Percentiles rank a stretch among this genome's conserved stretches.
Conservation (phyloP, 2,888 invertebrate genomes). For the Capitulum mitella region DNA sequence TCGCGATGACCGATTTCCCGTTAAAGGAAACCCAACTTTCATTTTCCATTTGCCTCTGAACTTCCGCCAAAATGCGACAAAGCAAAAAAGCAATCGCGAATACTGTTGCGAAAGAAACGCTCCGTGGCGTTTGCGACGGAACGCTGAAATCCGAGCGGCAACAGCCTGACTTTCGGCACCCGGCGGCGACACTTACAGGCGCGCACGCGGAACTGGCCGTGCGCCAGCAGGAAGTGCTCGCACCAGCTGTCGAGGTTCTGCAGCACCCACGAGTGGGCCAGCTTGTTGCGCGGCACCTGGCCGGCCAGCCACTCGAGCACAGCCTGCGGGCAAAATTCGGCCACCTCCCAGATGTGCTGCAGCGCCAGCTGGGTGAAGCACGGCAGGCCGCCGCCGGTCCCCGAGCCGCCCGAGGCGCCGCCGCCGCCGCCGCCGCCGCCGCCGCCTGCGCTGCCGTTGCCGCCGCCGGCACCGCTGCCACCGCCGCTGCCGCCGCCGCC, state of each 20-base stretch:
- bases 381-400: slow-evolving; percentile 56
- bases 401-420: background rate
- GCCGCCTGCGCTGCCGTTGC: background rate
- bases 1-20: too few species aligned
- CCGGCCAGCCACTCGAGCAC: slow-evolving; percentile 38
- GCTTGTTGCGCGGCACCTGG: slow-evolving; percentile 67
- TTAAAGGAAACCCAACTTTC: too few species aligned
- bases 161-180: background rate
- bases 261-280: slow-evolving; percentile 86
- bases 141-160: too few species aligned
- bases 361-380: slow-evolving; percentile 84
- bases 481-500: background rate
- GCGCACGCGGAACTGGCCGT: slow-evolving; percentile 76
- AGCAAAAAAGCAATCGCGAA: too few species aligned
- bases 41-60: too few species aligned
- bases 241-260: slow-evolving; percentile 86
- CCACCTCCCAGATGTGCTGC: slow-evolving; percentile 71
- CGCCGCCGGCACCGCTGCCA: background rate
- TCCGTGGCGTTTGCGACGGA: too few species aligned
- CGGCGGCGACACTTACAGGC: slow-evolving; percentile 53
- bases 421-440: background rate
- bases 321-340: slow-evolving; percentile 49
- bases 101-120: too few species aligned
- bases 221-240: slow-evolving; percentile 77
- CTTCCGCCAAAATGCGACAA: too few species aligned